These are phyloP conservation scores for Plagodis pulveraria DNA, from an alignment of 2,888 invertebrate species.

Conservation along the genomic window DNA sequence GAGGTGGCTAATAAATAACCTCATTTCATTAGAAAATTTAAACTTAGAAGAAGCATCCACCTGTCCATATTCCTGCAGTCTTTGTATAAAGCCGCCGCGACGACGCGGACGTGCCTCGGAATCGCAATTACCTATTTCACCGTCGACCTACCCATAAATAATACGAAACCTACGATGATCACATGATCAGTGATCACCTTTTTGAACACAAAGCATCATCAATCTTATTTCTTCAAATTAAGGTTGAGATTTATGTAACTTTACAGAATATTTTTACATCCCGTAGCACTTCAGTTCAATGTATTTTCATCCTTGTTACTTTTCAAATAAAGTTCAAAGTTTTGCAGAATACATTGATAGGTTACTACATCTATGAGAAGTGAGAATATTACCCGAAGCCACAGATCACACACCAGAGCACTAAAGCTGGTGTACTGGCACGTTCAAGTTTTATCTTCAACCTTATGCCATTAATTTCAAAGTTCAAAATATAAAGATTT, in stretches of 20 bases:
- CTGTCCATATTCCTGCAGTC: conserved; percentile 1
- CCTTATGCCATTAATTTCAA: no score
- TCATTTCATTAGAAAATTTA: no score
- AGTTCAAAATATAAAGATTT: no score
- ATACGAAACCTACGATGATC: conserved; percentile 5
- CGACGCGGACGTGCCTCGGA: conserved; percentile 50
- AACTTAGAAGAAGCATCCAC: neutral
- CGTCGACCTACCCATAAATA: conserved; percentile 16
- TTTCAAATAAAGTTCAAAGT: neutral
- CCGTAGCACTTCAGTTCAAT: neutral
- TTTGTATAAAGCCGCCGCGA: conserved; percentile 8
- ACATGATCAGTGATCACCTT: conserved; percentile 2
- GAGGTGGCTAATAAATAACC: no score
- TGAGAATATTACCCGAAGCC: no score
- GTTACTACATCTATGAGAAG: neutral
- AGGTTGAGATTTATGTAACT: conserved; percentile 2
- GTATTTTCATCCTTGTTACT: neutral
- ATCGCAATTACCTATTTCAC: conserved; percentile 58
- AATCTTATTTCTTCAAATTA: neutral
- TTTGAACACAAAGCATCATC: neutral
- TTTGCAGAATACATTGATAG: neutral
- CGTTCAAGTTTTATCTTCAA: no score
- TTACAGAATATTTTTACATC: neutral
- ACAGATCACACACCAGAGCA: no score
- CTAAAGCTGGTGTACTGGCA: no score